Base-by-base conservation (phyloP, 1,140 invertebrate genomes). In the Drosophila cardini region DNA sequence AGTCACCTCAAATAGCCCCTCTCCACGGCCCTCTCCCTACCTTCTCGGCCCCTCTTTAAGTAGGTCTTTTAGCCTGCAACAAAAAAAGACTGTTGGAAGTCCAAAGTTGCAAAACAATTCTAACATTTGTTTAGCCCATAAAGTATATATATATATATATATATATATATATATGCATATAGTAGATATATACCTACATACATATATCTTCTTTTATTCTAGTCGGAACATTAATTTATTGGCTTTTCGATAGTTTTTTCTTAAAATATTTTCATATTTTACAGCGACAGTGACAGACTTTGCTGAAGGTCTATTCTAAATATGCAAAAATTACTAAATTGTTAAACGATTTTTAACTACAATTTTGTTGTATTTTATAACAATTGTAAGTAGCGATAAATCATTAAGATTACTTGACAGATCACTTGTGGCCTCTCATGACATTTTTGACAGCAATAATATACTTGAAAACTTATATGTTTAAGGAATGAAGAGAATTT, bases 101-200 rank as follows among this genome's bases (percentile, higher is more conserved):
- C 65, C 69, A 65, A 64, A 56, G 43, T 65, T 72, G 62, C 62
- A 72, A 72, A 72, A 67, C 62, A 67, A 65, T 67, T 65, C 21
- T 50, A 48, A 58, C 62, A 65, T 65, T 72, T 57, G 52, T 65
- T 57, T 57, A 50, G 43, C 52, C 52, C 70, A 53, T 65, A 72
- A 67, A 72, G 15, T 60, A 11, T 11, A 32, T 11, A 43, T 5
- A 34, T 9, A 18, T 26, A 21, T 2, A n/a, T 60, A 11, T 11
- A 32, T 11, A 43, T 5, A 34, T 9, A 18, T 26, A 21, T 57
- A n/a, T 0, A 32, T 2, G 8, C 16, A 34, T 32, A 43, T 9
- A 60, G 13, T 4, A 26, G 21, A 26, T 26, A 26, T 42, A 13
- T 38, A 1, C 10, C 10, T 38, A 11, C 2, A 40, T 57, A 21